Evolutionary conservation across 1,140 invertebrate species (phyloP).

Genomic region (Leptopilina boulardi): DNA sequence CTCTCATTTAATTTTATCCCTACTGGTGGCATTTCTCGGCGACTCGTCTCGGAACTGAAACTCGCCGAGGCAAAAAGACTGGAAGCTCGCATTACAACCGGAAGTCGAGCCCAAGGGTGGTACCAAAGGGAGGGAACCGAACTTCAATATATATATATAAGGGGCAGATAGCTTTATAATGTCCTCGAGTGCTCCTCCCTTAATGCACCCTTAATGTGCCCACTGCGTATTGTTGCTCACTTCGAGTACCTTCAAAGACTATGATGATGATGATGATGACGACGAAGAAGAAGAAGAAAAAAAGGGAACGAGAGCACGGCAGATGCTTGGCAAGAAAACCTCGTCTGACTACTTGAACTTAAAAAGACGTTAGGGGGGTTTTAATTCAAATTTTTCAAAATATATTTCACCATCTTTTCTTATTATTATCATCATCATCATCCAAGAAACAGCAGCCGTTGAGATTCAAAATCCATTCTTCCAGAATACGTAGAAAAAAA

Average conservation of each 20-base stretch:
- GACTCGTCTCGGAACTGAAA: constrained; percentile 2
- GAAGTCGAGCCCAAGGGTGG: constrained; percentile 59
- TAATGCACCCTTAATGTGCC: constrained; percentile 63
- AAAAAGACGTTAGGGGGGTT: constrained; percentile 22
- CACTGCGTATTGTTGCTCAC: constrained; percentile 64
- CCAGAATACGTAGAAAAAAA: too few species aligned
- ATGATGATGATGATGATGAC: background rate
- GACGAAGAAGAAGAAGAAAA: background rate
- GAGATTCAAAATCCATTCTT: background rate
- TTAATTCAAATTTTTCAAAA: constrained; percentile 29
- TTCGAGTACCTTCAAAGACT: constrained; percentile 43
- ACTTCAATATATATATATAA: constrained; percentile 44
- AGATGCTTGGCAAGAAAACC: constrained; percentile 26
- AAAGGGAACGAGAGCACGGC: constrained; percentile 19
- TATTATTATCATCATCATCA: background rate
- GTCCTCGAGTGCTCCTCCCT: constrained; percentile 66
- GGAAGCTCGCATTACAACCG: constrained; percentile 68
- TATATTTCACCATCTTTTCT: constrained; percentile 4
- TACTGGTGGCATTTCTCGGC: background rate
- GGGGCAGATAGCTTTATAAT: constrained; percentile 58
- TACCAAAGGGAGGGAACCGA: constrained; percentile 54
- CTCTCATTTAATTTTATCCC: constrained; percentile 3
- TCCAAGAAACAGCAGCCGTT: background rate
- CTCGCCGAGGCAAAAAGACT: constrained; percentile 19
- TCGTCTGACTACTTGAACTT: constrained; percentile 26